Percentiles rank a stretch among this genome's conserved stretches.
Conservation (phyloP, 2,888 invertebrate species). For the Lottia scabra region DNA sequence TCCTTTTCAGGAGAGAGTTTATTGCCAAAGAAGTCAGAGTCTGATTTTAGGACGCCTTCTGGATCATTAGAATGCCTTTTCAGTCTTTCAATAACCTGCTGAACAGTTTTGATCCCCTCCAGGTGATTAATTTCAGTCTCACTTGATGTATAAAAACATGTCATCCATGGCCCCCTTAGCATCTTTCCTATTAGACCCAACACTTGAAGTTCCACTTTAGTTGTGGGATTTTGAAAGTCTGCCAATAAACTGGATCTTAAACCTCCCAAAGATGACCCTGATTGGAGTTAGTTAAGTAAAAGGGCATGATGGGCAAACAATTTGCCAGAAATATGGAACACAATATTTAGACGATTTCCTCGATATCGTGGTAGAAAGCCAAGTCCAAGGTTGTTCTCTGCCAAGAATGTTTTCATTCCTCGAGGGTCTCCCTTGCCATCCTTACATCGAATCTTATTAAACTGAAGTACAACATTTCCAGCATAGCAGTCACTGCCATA, state of each 20-base stretch:
- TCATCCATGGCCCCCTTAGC: slow-evolving; percentile 26
- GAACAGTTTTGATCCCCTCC: too few relatives aligned
- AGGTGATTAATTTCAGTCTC: slow-evolving; percentile 10
- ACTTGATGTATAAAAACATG: slow-evolving; percentile 23
- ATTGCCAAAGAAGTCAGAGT: not conserved
- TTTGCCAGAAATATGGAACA: slow-evolving; percentile 30
- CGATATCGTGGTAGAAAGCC: slow-evolving; percentile 30
- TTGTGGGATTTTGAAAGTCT: too few relatives aligned
- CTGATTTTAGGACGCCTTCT: not conserved
- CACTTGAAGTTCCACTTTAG: slow-evolving; percentile 27
- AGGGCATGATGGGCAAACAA: slow-evolving; percentile 15
- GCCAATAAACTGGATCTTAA: too few relatives aligned
- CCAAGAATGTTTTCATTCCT: slow-evolving; percentile 28
- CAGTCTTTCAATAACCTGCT: too few relatives aligned
- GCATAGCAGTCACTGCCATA: too few relatives aligned
- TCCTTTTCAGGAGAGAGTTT: not conserved
- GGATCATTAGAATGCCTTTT: not conserved
- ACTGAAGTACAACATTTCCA: slow-evolving; percentile 26
- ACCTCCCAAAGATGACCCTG: too few relatives aligned
- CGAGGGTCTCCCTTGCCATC: slow-evolving; percentile 35
- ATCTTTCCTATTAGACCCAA: slow-evolving; percentile 23
- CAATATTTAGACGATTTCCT: slow-evolving; percentile 30
- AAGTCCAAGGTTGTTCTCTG: slow-evolving; percentile 17
- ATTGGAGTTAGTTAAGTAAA: too few relatives aligned
- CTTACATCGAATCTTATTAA: slow-evolving; percentile 35